These are phyloP conservation scores for Platalea minor DNA, from an alignment of 2,797 vertebrate species.

Conservation along the genomic window DNA sequence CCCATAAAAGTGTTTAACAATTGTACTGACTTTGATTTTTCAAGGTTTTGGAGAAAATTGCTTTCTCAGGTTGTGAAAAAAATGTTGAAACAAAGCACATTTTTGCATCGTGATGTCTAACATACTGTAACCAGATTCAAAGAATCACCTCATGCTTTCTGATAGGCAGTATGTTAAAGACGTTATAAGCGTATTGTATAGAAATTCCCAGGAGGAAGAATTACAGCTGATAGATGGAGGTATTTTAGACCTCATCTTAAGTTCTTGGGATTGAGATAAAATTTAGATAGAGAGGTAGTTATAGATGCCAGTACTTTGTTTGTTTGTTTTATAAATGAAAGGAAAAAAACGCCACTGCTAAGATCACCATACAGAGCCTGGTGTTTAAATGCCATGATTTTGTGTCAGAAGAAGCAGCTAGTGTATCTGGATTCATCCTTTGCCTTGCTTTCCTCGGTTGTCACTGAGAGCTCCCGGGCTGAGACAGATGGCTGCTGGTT, in stretches of 20 bases:
- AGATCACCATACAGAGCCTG: not conserved
- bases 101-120: not conserved
- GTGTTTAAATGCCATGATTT: slow-evolving; percentile 20
- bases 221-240: slow-evolving; percentile 14
- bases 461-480: slow-evolving; percentile 71
- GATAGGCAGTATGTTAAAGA: not conserved
- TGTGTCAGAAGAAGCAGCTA: slow-evolving; percentile 37
- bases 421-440: slow-evolving; percentile 29
- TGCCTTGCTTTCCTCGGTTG: slow-evolving; percentile 55
- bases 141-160: not conserved
- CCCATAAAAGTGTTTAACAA: slow-evolving; percentile 46
- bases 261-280: not conserved
- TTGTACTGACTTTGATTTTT: slow-evolving; percentile 56
- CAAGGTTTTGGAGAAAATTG: slow-evolving; percentile 35
- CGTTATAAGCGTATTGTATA: not conserved
- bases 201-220: not conserved
- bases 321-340: slow-evolving; percentile 35
- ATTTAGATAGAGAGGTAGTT: not conserved
- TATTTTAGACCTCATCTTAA: not conserved
- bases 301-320: not conserved
- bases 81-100: not conserved
- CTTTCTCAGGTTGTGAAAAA: slow-evolving; percentile 68
- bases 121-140: not conserved
- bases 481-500: slow-evolving; percentile 81
- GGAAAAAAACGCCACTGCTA: not conserved